phyloP scores from a whole-genome alignment of 1,140 invertebrate species.

The Drosophila funebris region DNA sequence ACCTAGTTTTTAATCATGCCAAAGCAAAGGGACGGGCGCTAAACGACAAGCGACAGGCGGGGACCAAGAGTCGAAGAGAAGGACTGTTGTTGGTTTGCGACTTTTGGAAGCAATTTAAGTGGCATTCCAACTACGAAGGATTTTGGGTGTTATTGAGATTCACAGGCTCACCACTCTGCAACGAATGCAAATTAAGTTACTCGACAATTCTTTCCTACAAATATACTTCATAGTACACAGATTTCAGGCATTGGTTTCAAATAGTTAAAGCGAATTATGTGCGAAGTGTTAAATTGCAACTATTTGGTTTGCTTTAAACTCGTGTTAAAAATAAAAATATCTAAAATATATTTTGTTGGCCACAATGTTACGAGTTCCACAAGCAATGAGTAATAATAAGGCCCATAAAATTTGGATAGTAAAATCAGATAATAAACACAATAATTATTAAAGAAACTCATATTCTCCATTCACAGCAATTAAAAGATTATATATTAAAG shows the following conservation, averaged over 20 bases:
- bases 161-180: neutral
- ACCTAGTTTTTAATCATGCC: conserved; percentile 55
- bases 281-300: no score
- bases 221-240: neutral
- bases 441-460: no score
- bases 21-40: conserved; percentile 6
- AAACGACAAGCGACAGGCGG: neutral
- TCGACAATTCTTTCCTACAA: neutral
- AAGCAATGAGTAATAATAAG: no score
- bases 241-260: neutral
- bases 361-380: no score
- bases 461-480: no score
- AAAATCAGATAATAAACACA: no score
- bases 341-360: no score
- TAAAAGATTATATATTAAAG: no score
- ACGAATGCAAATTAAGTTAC: neutral
- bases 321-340: no score
- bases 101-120: conserved; percentile 5
- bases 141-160: neutral
- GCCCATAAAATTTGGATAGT: no score
- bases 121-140: neutral
- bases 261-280: no score
- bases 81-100: neutral
- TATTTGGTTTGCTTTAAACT: no score
- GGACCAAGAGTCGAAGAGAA: neutral